Evolutionary conservation across 2,113 vertebrate genomes (phyloP).

Genomic region (Ovis canadensis): DNA sequence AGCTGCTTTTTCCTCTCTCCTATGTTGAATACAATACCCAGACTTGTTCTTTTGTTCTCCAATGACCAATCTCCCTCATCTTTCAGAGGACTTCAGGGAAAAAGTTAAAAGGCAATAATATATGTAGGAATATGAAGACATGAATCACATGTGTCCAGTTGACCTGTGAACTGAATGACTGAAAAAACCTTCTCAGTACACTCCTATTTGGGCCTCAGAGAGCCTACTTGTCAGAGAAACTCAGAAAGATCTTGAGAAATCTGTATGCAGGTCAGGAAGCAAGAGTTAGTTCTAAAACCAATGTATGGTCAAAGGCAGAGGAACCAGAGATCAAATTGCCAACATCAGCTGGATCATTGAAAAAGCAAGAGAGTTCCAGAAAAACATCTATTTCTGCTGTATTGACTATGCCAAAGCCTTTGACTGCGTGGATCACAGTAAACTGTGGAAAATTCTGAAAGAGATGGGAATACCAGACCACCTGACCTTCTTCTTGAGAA

Average conservation of each 20-base stretch:
- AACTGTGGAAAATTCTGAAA: too few species aligned
- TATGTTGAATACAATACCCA: slow-evolving; percentile 41
- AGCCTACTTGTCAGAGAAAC: slow-evolving; percentile 42
- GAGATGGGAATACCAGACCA: too few species aligned
- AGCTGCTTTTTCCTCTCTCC: slow-evolving; percentile 41
- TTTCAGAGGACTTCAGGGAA: slow-evolving; percentile 50
- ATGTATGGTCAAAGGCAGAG: too few species aligned
- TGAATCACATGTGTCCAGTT: slow-evolving; percentile 47
- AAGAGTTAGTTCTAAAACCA: neutral
- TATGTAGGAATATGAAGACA: slow-evolving; percentile 17
- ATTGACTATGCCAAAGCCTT: too few species aligned
- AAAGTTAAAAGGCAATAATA: slow-evolving; percentile 54
- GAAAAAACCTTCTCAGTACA: slow-evolving; percentile 57
- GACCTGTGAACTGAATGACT: slow-evolving; percentile 53
- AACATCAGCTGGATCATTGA: too few species aligned
- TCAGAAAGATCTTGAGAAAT: neutral
- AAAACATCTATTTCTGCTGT: too few species aligned
- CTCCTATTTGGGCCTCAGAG: slow-evolving; percentile 62
- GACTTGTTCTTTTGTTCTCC: slow-evolving; percentile 35
- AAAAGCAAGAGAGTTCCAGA: too few species aligned
- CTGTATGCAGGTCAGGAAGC: neutral
- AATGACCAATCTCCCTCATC: neutral
- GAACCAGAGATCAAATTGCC: too few species aligned
- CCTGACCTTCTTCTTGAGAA: neutral
- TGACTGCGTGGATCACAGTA: too few species aligned